Evolutionary conservation across 64 coral and sea anemone species (phyloP), one percentile per base, ranked within the genome.

Genomic region (Montipora cactus): DNA sequence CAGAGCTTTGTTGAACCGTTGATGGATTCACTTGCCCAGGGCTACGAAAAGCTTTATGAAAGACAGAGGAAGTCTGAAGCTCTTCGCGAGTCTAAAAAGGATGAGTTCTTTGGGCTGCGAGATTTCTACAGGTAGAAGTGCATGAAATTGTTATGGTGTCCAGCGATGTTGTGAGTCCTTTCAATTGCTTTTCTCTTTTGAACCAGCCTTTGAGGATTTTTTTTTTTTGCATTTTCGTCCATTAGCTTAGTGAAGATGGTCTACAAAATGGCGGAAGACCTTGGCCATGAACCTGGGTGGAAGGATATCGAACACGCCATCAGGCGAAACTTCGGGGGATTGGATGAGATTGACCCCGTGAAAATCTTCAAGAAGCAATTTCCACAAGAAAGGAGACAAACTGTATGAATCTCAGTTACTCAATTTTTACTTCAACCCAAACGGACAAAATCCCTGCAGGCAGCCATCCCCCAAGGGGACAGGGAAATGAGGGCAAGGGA

Each of bases 91-190:
- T 72, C 90, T 16, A 92, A 78, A 25, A 92, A 92, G 19, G 90
- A 92, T 22, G 90, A 92, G 55, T 92, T 92, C 44, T 92, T 92
- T 77, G 90, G 90, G 47, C 80, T 92, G 19, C 81, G 90, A 15
- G 90, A 92, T 92, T 92, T 92, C 21, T 92, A 92, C 72, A 92
- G 90, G 90, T 92, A 78, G 19, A 21, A 4, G 18, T 89, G 5
- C 19, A 0, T 67, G 25, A 25, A 83, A 62, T 8, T 57, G 6
- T 57, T 8, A 11, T 57, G 6, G 0, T 57, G 53, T 64, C 61
- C 4, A 16, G 15, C 9, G 14, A 7, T 64, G 61, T 64, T 15
- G 8, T 10, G 52, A 55, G 52, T 1, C 11, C 61, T 15, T 64
- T 64, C 9, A 4, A 14, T 14, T 4, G 61, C 14, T 12, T 15